These are phyloP conservation scores for Mus spretus DNA, from an alignment of 2,797 vertebrate species.

Conservation along the genomic window DNA sequence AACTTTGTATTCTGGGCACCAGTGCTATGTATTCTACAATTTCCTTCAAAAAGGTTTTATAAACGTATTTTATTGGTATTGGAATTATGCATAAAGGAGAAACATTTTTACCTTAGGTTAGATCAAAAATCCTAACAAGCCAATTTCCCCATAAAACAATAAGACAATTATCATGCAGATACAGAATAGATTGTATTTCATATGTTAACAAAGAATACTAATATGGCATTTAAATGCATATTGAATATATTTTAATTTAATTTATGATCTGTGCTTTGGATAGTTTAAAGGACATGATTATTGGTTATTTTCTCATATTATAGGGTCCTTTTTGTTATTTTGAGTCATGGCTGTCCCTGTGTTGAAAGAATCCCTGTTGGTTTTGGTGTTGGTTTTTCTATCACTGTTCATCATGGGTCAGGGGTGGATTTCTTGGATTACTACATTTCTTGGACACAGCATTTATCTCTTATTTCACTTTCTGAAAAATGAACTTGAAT, in stretches of 20 bases:
- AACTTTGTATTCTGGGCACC: not conserved
- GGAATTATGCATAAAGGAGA: constrained; percentile 1
- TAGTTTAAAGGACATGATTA: not conserved
- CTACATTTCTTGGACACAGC: not conserved
- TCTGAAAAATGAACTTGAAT: constrained; percentile 14
- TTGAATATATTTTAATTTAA: constrained; percentile 6
- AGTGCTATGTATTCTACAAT: not conserved
- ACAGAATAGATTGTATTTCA: constrained; percentile 5
- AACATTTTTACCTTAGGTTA: not conserved
- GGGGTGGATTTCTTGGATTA: not conserved
- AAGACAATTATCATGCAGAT: not conserved
- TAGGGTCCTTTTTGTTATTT: not conserved
- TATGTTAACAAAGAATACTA: constrained; percentile 40
- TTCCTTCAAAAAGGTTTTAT: not conserved
- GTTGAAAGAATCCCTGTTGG: not conserved
- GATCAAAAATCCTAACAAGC: not conserved
- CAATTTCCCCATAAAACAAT: constrained; percentile 37
- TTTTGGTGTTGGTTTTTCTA: not conserved
- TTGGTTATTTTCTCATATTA: constrained; percentile 2
- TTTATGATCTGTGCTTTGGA: not conserved
- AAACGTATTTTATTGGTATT: constrained; percentile 9
- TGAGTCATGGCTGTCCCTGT: not conserved
- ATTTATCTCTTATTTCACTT: not conserved
- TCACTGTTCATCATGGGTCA: not conserved
- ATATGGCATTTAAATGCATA: not conserved